Conservation (phyloP, 2,888 invertebrate species). For the Brenthis hecate region DNA sequence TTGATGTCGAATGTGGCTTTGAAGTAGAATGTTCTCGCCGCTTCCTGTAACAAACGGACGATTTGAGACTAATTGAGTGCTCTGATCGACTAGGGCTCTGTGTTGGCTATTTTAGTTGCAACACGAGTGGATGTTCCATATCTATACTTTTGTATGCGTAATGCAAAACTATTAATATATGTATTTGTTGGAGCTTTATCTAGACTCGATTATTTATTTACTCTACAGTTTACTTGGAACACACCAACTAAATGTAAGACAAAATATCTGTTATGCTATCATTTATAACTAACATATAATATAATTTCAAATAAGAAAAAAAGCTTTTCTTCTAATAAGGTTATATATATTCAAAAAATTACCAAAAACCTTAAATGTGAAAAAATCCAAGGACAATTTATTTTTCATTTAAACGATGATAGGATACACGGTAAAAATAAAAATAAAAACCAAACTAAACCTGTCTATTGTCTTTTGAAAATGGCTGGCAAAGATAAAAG, state of each 20-base stretch:
- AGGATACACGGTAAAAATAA: conserved; percentile 6
- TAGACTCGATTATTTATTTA: not conserved
- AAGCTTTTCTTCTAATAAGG: too few relatives aligned
- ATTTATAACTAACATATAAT: too few relatives aligned
- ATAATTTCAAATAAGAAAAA: too few relatives aligned
- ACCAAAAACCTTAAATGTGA: too few relatives aligned
- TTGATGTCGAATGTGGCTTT: conserved; percentile 66
- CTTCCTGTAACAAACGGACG: conserved; percentile 72
- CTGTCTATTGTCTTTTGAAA: conserved; percentile 20
- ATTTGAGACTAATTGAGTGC: conserved; percentile 61
- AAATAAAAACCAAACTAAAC: conserved; percentile 22
- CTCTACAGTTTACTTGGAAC: conserved; percentile 9
- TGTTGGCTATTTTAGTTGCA: conserved; percentile 37
- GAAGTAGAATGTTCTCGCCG: conserved; percentile 61
- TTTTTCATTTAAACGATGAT: conserved; percentile 18
- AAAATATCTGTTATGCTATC: too few relatives aligned
- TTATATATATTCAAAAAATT: too few relatives aligned
- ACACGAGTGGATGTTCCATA: conserved; percentile 18
- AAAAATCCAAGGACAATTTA: conserved; percentile 7
- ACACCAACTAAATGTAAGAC: too few relatives aligned
- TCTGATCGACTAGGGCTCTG: conserved; percentile 43
- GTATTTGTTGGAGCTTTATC: conserved; percentile 8
- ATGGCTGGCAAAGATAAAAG: conserved; percentile 24
- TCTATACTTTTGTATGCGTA: conserved; percentile 19
- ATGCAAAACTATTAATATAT: conserved; percentile 19